Percentiles rank a stretch among this genome's conserved stretches.
Evolutionary conservation across 2,888 invertebrate genomes (phyloP).

Genomic region (Diaprepes abbreviatus): DNA sequence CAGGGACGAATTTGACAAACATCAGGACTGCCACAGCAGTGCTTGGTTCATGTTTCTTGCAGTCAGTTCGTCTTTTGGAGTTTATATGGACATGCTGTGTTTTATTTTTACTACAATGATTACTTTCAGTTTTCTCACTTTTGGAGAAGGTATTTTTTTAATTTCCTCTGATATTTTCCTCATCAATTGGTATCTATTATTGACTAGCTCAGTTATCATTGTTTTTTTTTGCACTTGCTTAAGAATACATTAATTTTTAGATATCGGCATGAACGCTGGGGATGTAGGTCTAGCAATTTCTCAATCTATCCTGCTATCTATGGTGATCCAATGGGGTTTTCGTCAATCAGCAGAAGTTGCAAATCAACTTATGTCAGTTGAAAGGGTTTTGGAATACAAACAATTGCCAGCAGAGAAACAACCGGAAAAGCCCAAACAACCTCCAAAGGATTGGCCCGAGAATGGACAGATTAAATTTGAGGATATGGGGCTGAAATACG

Average conservation of each 20-base stretch:
- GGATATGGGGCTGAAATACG: constrained; percentile 77
- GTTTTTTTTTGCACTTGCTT: no score
- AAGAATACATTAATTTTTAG: not conserved
- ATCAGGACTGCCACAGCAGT: constrained; percentile 76
- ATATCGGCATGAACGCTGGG: constrained; percentile 19
- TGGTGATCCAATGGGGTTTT: constrained; percentile 83
- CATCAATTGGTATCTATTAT: no score
- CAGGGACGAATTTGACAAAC: constrained; percentile 69
- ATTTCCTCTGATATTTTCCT: not conserved
- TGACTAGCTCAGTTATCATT: no score
- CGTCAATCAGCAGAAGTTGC: constrained; percentile 86
- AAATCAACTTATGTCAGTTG: constrained; percentile 85
- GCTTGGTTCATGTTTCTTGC: constrained; percentile 78
- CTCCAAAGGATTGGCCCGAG: constrained; percentile 75
- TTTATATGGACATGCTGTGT: constrained; percentile 76
- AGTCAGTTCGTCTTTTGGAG: constrained; percentile 76
- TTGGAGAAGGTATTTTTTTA: constrained; percentile 61
- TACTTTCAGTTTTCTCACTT: constrained; percentile 75
- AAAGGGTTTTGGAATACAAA: constrained; percentile 87
- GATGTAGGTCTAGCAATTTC: constrained; percentile 74
- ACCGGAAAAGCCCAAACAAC: constrained; percentile 70
- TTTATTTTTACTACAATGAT: constrained; percentile 75
- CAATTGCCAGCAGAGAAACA: constrained; percentile 80
- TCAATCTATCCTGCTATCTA: constrained; percentile 74
- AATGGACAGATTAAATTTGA: constrained; percentile 76